These are phyloP conservation scores for Bombyx huttoni DNA, from an alignment of 2,888 invertebrate genomes.

Conservation along the genomic window DNA sequence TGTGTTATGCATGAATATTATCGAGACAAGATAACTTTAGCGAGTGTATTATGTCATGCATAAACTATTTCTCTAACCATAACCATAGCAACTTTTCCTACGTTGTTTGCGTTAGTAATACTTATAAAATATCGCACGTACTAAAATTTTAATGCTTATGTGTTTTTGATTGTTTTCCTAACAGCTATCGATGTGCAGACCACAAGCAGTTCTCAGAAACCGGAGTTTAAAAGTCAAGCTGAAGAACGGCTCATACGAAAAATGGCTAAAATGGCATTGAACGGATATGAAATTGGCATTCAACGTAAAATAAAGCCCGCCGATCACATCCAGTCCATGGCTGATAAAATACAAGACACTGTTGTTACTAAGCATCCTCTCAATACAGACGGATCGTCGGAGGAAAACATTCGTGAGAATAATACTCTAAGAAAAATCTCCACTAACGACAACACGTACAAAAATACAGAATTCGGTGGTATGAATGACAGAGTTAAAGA, in stretches of 20 bases:
- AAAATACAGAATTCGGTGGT: background rate
- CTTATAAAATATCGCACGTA: background rate
- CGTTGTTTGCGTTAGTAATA: background rate
- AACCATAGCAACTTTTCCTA: background rate
- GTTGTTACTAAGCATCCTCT: constrained; percentile 65
- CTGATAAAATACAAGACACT: constrained; percentile 67
- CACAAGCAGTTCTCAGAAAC: constrained; percentile 35
- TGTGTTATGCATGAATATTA: constrained; percentile 12
- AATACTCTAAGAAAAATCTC: constrained; percentile 31
- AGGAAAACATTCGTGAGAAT: constrained; percentile 38
- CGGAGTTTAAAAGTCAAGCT: constrained; percentile 62
- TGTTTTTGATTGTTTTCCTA: constrained; percentile 25
- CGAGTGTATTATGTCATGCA: background rate
- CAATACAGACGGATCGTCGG: constrained; percentile 43
- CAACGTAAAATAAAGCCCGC: constrained; percentile 68
- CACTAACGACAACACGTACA: constrained; percentile 18
- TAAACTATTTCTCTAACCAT: background rate
- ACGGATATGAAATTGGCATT: constrained; percentile 67
- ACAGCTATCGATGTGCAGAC: constrained; percentile 55
- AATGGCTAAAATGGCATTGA: constrained; percentile 68
- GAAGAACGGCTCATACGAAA: constrained; percentile 64
- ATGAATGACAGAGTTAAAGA: constrained; percentile 42
- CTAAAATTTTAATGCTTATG: background rate
- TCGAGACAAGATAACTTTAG: background rate
- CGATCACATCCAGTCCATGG: constrained; percentile 66